These are phyloP conservation scores for Scytalopus superciliaris DNA, from an alignment of 2,113 vertebrate species.

Conservation along the genomic window DNA sequence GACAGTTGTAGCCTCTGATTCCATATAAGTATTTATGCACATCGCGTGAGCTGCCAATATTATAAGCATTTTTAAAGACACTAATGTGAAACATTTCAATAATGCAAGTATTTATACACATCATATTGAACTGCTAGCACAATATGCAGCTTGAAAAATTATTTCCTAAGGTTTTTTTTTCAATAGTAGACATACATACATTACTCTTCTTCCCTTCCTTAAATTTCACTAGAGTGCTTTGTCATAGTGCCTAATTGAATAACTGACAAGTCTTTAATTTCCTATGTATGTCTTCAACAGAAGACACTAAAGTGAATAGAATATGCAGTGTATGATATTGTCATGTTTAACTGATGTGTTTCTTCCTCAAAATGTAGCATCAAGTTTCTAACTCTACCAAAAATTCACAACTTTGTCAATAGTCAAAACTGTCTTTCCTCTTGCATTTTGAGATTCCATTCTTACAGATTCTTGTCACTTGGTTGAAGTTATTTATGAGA, in stretches of 20 bases:
- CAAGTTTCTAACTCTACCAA: background rate
- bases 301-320: background rate
- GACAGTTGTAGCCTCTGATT: conserved; percentile 10
- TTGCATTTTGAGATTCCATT: background rate
- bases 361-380: background rate
- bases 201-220: background rate
- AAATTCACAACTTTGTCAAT: background rate
- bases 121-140: background rate
- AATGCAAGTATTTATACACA: conserved; percentile 9
- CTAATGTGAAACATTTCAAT: conserved; percentile 35
- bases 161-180: conserved; percentile 5
- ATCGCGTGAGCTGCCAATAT: background rate
- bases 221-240: background rate
- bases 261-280: background rate
- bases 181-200: background rate
- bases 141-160: conserved; percentile 2
- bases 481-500: background rate
- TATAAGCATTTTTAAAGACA: conserved; percentile 24
- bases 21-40: conserved; percentile 24
- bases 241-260: background rate
- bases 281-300: background rate
- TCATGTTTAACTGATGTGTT: background rate
- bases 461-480: background rate
- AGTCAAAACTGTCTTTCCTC: background rate
- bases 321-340: background rate